A percentile compares a stretch with the other conserved stretches of the same genome.
Conservation (phyloP, 1,140 invertebrate genomes). For the Battus philenor region DNA sequence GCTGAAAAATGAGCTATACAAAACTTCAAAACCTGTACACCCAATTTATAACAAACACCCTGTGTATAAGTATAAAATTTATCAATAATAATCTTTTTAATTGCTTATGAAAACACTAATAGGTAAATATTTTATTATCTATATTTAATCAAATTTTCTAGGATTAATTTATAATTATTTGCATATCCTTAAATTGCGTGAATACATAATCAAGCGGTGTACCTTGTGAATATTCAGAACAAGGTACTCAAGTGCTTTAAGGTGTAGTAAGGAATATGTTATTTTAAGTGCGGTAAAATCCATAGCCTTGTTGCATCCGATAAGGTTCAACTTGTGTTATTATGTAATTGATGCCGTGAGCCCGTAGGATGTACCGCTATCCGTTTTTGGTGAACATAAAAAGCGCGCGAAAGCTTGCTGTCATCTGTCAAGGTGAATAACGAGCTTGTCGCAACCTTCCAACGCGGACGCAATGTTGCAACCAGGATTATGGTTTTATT, state of each 20-base stretch:
- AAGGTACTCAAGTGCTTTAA: constrained; percentile 12
- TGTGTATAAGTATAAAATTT: no score
- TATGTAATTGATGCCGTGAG: background rate
- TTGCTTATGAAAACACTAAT: no score
- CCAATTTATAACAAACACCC: no score
- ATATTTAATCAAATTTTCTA: no score
- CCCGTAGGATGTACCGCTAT: constrained; percentile 1
- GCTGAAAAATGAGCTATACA: no score
- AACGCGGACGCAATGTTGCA: background rate
- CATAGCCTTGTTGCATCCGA: background rate
- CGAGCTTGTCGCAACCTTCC: constrained; percentile 2
- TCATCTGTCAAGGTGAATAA: constrained; percentile 1
- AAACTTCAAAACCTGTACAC: no score
- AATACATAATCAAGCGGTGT: constrained; percentile 6
- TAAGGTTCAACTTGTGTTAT: background rate
- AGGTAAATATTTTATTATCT: no score
- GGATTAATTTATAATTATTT: no score
- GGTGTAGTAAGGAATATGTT: background rate
- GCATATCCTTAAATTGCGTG: background rate
- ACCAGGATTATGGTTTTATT: constrained; percentile 10
- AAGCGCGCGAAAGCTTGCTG: constrained; percentile 5
- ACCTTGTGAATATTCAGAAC: constrained; percentile 17
- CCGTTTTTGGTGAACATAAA: background rate
- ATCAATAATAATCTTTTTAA: no score
- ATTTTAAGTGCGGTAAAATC: constrained; percentile 13